Evolutionary conservation across 1,140 invertebrate genomes (phyloP), one percentile per base, ranked within the genome.

Genomic region (Lasioglossum albipes): DNA sequence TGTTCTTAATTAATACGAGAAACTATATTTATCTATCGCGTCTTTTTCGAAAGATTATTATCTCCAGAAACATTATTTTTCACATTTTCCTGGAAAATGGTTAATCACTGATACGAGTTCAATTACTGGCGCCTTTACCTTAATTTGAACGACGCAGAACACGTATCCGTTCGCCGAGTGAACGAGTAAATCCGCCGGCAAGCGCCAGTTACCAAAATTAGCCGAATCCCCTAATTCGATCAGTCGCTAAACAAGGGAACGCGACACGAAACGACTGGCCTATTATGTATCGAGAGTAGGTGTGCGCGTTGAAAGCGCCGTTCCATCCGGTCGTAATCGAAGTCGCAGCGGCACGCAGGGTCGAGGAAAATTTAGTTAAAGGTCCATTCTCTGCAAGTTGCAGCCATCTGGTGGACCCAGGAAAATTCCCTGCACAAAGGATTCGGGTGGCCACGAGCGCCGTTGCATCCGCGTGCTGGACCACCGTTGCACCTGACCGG

Each of bases 371-470:
- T 75, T 18, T 42, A 65, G 62, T 65, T 52, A 64, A 22, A 65
- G 45, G 45, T 75, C 61, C 31, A 31, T 66, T 66, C 49, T 75
- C 62, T 31, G 52, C 6, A 18, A 49, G 9, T 49, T 18, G 9
- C 18, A n/a, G n/a, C 57, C 52, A 20, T 54, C 57, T 59, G 57
- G 57, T 31, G 16, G 41, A 68, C 9, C 66, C 66, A 49, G 42
- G 66, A 68, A 68, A 68, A 68, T 49, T 68, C 66, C 22, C 7
- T 27, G 22, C 42, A 49, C 66, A 68, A 68, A 68, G 66, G 66
- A 45, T 20, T 68, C 12, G 22, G 10, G 22, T 68, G 42, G 42
- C 66, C 66, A 22, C 42, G 42, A 12, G n/a, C 66, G 0, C n/a
- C 7, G n/a, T 68, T 65, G 31, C 62, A 36, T 64, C 31, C 62